Evolutionary conservation across 2,888 invertebrate genomes (phyloP), one percentile per base, ranked within the genome.

Genomic region (Caenorhabditis auriculariae): DNA sequence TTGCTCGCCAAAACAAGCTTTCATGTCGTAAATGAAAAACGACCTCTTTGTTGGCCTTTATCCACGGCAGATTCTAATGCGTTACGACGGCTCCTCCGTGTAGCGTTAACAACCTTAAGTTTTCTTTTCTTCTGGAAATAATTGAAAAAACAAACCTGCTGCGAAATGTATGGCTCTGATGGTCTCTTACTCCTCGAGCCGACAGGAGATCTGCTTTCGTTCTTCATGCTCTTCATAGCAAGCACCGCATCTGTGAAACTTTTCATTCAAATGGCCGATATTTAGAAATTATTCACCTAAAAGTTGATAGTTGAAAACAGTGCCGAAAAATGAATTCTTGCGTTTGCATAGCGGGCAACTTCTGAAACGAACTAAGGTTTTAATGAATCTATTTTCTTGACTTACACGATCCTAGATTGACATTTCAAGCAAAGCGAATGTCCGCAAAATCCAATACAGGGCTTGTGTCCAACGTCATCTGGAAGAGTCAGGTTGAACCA

Each of bases 261-360:
- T n/a, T n/a, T n/a, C n/a, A n/a, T n/a, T n/a, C 35, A 32, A 32
- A 32, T 9, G 9, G n/a, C 35, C n/a, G 35, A 32, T 12, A 9
- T 12, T 12, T 9, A 32, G n/a, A 32, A 12, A 12, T 32, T n/a
- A n/a, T 32, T 32, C 35, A 61, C 61, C 61, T 0, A 63, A 43
- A 19, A 63, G 39, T 28, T 63, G 63, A 53, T 63, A 63, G 24
- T 63, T 63, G 45, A 63, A 49, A 15, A 63, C 63, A 5, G 63
- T 63, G 21, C 58, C 63, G 27, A 59, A 58, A 26, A 63, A 63
- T 17, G 63, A 43, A 24, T 63, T 63, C n/a, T 63, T 63, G 5
- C 58, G 54, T 49, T 63, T 63, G 43, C 63, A 63, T 2, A 63
- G 41, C 0, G 63, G 63, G 19, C 63, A 63, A 21, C 39, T 57